Evolutionary conservation across 2,888 invertebrate genomes (phyloP).

Genomic region (Brachyopa scutellaris): DNA sequence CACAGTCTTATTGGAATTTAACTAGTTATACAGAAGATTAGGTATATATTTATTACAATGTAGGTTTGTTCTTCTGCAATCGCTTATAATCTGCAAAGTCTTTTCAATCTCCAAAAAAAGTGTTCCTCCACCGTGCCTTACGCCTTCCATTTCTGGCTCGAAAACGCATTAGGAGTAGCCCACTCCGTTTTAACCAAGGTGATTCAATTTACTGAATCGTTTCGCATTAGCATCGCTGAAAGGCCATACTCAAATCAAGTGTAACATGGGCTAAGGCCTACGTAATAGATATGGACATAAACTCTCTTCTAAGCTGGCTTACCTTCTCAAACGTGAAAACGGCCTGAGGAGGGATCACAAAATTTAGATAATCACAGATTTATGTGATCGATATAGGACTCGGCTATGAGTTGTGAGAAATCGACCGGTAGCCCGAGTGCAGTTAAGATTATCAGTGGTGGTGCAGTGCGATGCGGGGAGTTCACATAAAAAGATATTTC

Average conservation of each 20-base stretch:
- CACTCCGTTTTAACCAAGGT: background rate
- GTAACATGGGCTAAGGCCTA: conserved; percentile 6
- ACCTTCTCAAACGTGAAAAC: background rate
- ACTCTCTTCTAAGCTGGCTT: conserved; percentile 1
- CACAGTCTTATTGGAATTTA: too few species aligned
- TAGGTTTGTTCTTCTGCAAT: too few species aligned
- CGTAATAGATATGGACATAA: conserved; percentile 2
- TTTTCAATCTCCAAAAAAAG: too few species aligned
- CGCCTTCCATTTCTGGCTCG: too few species aligned
- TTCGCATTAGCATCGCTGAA: conserved; percentile 34
- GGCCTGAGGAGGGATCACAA: conserved; percentile 29
- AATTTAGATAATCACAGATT: conserved; percentile 68
- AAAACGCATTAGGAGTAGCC: too few species aligned
- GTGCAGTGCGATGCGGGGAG: conserved; percentile 1
- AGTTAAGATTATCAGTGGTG: conserved; percentile 36
- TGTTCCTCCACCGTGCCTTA: too few species aligned
- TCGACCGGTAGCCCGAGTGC: conserved; percentile 61
- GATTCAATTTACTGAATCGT: conserved; percentile 12
- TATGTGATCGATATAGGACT: conserved; percentile 67
- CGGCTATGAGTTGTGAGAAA: conserved; percentile 54
- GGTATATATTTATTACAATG: too few species aligned
- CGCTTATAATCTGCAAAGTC: too few species aligned
- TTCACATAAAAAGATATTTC: conserved; percentile 45
- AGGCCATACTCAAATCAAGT: conserved; percentile 7
- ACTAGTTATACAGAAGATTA: too few species aligned